Percentiles rank a stretch among this genome's conserved stretches.
Conservation (phyloP, 2,797 vertebrate genomes). For the Corythornis leucogaster region DNA sequence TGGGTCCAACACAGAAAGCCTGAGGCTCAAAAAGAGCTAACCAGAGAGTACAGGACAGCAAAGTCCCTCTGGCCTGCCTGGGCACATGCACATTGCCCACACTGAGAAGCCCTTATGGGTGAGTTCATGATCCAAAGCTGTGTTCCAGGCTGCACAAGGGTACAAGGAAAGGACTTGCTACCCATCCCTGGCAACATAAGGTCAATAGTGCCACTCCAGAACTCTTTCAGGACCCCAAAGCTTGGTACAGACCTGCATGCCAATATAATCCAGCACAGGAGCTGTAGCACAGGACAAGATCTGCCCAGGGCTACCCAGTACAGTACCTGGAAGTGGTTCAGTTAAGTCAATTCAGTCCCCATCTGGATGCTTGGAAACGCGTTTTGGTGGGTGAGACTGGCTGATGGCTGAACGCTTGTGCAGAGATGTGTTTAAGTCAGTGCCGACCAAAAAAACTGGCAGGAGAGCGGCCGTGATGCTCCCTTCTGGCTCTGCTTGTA, state of each 20-base stretch:
- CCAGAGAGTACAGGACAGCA: background rate
- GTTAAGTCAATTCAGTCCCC: background rate
- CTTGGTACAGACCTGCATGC: background rate
- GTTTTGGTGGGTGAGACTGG: conserved; percentile 20
- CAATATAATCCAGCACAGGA: background rate
- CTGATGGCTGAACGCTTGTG: background rate
- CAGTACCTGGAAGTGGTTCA: background rate
- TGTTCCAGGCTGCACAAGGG: background rate
- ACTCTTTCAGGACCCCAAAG: background rate
- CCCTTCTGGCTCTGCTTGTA: conserved; percentile 48
- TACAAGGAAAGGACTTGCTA: background rate
- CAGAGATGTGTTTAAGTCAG: conserved; percentile 15
- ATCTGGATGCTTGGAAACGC: conserved; percentile 14
- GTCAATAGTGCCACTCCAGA: background rate
- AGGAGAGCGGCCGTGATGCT: conserved; percentile 48
- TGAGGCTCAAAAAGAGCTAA: background rate
- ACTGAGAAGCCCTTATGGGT: background rate
- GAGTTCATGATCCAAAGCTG: background rate
- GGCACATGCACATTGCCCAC: background rate
- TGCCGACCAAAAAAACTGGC: conserved; percentile 42
- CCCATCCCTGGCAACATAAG: background rate
- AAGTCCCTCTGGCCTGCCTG: background rate
- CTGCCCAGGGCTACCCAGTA: background rate
- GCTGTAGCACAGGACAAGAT: background rate
- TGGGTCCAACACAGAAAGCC: background rate